Evolutionary conservation across 1,140 invertebrate genomes (phyloP).

Genomic region (Trichonephila inaurata): DNA sequence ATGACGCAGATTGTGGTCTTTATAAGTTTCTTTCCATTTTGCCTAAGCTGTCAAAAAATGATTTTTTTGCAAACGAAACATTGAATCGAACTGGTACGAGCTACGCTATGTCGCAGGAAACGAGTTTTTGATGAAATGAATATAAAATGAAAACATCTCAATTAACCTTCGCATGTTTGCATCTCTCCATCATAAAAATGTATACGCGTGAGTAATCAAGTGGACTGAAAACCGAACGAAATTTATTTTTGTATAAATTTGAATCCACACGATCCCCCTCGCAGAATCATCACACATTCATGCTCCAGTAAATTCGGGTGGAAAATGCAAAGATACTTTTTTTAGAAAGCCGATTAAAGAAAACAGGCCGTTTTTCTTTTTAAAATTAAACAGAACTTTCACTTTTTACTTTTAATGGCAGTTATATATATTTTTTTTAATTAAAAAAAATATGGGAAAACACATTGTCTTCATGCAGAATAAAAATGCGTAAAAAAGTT

Average conservation of each 20-base stretch:
- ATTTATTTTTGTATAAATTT: constrained; percentile 16
- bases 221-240: neutral
- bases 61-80: neutral
- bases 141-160: neutral
- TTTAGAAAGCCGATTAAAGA: neutral
- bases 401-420: neutral
- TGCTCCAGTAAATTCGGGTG: neutral
- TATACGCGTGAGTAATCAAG: constrained; percentile 2
- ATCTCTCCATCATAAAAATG: neutral
- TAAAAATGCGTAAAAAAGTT: too few relatives aligned
- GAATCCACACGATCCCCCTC: neutral
- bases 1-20: neutral
- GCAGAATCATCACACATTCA: neutral
- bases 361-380: neutral
- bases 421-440: too few relatives aligned
- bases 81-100: neutral
- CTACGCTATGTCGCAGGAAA: neutral
- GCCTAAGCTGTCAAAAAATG: neutral
- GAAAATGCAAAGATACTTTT: neutral
- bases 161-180: neutral
- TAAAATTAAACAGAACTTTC: neutral
- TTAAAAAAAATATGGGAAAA: too few relatives aligned
- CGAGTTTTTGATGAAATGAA: neutral
- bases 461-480: too few relatives aligned
- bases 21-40: neutral